These are phyloP conservation scores for Phainopepla nitens DNA, from an alignment of 2,113 vertebrate genomes.

Conservation along the genomic window DNA sequence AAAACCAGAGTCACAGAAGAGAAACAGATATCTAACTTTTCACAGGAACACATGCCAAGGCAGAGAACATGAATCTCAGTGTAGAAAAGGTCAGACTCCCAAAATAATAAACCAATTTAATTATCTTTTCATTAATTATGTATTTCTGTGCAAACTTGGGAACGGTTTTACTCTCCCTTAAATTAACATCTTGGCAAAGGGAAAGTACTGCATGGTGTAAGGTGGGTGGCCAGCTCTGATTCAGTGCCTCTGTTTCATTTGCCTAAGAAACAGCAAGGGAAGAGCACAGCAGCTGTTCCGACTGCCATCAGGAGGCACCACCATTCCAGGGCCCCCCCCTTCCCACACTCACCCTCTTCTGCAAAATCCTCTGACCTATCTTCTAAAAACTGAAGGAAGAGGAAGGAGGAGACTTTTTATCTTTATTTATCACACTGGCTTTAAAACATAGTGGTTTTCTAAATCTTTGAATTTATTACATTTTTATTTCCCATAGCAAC, in stretches of 20 bases:
- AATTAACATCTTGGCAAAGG: neutral
- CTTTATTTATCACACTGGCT: neutral
- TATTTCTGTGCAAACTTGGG: neutral
- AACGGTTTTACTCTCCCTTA: neutral
- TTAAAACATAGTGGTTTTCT: neutral
- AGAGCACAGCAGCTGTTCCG: fast-evolving
- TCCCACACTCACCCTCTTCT: fast-evolving
- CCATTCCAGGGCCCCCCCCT: fast-evolving
- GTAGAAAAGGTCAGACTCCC: neutral
- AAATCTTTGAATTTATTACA: neutral
- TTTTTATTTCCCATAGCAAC: neutral
- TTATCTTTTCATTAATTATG: neutral
- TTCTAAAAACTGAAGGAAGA: neutral
- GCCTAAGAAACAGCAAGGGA: neutral
- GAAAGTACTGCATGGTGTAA: neutral
- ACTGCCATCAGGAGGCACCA: neutral
- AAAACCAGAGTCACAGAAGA: neutral
- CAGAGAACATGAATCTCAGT: neutral
- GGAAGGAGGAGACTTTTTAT: neutral
- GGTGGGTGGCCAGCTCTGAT: neutral
- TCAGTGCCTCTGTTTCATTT: neutral
- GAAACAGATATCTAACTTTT: neutral
- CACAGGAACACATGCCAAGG: neutral
- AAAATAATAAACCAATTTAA: neutral
- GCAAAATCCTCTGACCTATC: neutral